A percentile compares a stretch with the other conserved stretches of the same genome.
phyloP scores from a whole-genome alignment of 2,888 invertebrate genomes.

The Mesochorus sp. region DNA sequence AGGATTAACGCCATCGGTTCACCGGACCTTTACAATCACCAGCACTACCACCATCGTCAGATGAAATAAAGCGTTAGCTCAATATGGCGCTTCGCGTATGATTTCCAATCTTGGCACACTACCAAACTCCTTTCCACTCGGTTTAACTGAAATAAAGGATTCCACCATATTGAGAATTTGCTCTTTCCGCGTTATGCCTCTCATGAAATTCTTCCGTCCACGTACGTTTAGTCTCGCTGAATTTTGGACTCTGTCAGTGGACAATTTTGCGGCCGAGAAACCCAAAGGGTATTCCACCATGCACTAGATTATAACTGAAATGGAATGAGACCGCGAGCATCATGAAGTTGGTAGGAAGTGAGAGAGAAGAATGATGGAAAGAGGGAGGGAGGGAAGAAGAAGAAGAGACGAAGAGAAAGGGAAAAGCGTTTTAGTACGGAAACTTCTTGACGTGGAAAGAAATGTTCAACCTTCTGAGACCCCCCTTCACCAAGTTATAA shows the following conservation, averaged over 20 bases:
- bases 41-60: conserved; percentile 41
- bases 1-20: conserved; percentile 53
- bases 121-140: conserved; percentile 72
- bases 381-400: conserved; percentile 5
- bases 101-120: conserved; percentile 72
- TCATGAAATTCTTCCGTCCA: neutral
- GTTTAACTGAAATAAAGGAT: conserved; percentile 77
- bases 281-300: neutral
- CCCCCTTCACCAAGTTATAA: neutral
- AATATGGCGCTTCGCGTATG: conserved; percentile 72
- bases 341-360: neutral
- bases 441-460: conserved; percentile 37
- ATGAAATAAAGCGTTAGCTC: conserved; percentile 73
- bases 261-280: conserved; percentile 17
- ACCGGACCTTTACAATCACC: conserved; percentile 35
- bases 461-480: conserved; percentile 35
- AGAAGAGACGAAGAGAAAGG: neutral
- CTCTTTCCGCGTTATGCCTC: conserved; percentile 9
- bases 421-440: conserved; percentile 31
- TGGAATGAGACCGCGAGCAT: neutral
- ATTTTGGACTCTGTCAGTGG: conserved; percentile 22
- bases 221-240: conserved; percentile 28
- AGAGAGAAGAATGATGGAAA: neutral
- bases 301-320: conserved; percentile 3
- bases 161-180: conserved; percentile 73